A percentile compares a stretch with the other conserved stretches of the same genome.
Evolutionary conservation across 2,113 vertebrate species (phyloP).

Genomic region (Gyps fulvus): DNA sequence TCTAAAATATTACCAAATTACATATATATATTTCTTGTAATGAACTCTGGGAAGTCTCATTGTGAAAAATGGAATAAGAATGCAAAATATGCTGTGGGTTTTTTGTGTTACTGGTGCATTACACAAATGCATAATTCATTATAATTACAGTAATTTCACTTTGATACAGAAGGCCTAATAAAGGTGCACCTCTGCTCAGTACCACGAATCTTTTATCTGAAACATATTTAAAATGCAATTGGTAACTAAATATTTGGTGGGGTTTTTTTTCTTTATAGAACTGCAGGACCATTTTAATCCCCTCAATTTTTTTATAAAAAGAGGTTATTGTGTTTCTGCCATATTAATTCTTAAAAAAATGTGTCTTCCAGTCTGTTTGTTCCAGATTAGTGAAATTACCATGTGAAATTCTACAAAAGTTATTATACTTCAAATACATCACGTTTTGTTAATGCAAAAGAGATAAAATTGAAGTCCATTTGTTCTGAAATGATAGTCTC

Average conservation of each 20-base stretch:
- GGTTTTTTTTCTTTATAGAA: background rate
- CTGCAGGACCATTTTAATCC: background rate
- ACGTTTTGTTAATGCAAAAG: constrained; percentile 4
- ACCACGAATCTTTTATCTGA: background rate
- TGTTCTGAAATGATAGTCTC: background rate
- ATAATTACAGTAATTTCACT: background rate
- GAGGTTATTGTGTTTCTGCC: background rate
- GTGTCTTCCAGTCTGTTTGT: background rate
- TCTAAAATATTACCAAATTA: background rate
- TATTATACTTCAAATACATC: constrained; percentile 24
- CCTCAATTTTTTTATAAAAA: background rate
- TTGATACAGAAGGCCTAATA: background rate
- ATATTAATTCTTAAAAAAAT: background rate
- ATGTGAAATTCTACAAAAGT: constrained; percentile 32
- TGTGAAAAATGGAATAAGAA: background rate
- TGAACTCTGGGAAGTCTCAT: background rate
- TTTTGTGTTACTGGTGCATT: background rate
- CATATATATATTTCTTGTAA: background rate
- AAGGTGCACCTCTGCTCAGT: background rate
- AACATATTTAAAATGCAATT: background rate
- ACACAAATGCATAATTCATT: background rate
- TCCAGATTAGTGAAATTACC: constrained; percentile 6
- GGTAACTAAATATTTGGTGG: background rate
- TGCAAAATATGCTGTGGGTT: background rate
- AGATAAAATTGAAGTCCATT: background rate